phyloP scores from a whole-genome alignment of 2,888 invertebrate species.

The Hypercompe scribonia region DNA sequence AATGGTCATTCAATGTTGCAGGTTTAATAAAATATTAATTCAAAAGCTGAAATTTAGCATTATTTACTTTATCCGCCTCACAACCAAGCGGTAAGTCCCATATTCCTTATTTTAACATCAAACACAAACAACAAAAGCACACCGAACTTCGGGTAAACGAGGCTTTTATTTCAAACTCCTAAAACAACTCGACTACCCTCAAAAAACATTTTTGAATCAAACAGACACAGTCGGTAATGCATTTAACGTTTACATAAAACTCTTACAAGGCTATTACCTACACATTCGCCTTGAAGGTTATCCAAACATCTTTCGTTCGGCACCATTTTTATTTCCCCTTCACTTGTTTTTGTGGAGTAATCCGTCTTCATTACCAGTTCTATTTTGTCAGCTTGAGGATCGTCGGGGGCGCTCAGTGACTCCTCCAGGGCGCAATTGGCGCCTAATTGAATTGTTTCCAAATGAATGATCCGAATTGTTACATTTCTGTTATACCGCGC shows the following conservation, averaged over 20 bases:
- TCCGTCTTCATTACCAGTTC: constrained; percentile 67
- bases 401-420: constrained; percentile 38
- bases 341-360: constrained; percentile 60
- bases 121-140: constrained; percentile 3
- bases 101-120: background rate
- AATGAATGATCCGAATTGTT: constrained; percentile 50
- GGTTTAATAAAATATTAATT: background rate
- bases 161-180: constrained; percentile 5
- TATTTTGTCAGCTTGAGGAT: constrained; percentile 60
- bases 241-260: constrained; percentile 31
- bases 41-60: background rate
- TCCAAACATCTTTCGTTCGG: constrained; percentile 31
- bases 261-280: constrained; percentile 5
- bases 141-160: background rate
- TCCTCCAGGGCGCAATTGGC: constrained; percentile 53
- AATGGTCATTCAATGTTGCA: background rate
- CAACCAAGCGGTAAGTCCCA: background rate
- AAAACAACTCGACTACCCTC: constrained; percentile 14
- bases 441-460: constrained; percentile 68
- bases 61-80: background rate
- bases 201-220: constrained; percentile 16
- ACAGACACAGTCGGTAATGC: constrained; percentile 27
- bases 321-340: constrained; percentile 49
- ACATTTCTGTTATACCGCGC: constrained; percentile 19
- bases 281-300: constrained; percentile 20